Percentiles rank a stretch among this genome's conserved stretches.
phyloP scores from a whole-genome alignment of 2,797 vertebrate species.

The Xenentodon cancila region DNA sequence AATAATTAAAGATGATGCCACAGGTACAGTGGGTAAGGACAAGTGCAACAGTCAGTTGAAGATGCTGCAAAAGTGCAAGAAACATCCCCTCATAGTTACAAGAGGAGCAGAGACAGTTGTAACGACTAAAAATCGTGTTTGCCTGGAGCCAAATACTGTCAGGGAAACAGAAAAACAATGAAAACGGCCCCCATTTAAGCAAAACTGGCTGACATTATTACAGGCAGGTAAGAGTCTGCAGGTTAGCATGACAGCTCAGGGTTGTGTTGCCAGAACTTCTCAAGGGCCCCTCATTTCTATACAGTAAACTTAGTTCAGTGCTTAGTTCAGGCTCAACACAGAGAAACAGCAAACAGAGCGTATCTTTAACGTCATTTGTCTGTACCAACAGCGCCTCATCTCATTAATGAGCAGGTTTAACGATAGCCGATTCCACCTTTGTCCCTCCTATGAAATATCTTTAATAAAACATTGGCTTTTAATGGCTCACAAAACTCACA shows the following conservation, averaged over 20 bases:
- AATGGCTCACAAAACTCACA: too few relatives aligned
- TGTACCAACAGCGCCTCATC: too few relatives aligned
- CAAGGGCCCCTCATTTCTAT: background rate
- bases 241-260: slow-evolving; percentile 57
- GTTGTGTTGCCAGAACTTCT: slow-evolving; percentile 37
- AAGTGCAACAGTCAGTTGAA: slow-evolving; percentile 60
- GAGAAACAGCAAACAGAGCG: background rate
- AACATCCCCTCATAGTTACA: slow-evolving; percentile 52
- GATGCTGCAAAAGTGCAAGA: slow-evolving; percentile 54
- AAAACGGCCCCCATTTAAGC: slow-evolving; percentile 74
- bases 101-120: slow-evolving; percentile 47
- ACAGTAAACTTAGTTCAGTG: slow-evolving; percentile 9
- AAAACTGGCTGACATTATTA: slow-evolving; percentile 68
- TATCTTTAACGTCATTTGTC: background rate
- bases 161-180: slow-evolving; percentile 56
- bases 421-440: too few relatives aligned
- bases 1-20: slow-evolving; percentile 72
- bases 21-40: slow-evolving; percentile 57
- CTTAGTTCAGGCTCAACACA: background rate
- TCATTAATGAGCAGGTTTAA: too few relatives aligned
- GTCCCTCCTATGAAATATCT: too few relatives aligned
- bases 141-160: slow-evolving; percentile 74
- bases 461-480: too few relatives aligned
- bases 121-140: slow-evolving; percentile 67
- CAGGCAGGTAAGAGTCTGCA: slow-evolving; percentile 65